Evolutionary conservation across 2,888 invertebrate genomes (phyloP), one percentile per base, ranked within the genome.

Genomic region (Dascillus cervinus): DNA sequence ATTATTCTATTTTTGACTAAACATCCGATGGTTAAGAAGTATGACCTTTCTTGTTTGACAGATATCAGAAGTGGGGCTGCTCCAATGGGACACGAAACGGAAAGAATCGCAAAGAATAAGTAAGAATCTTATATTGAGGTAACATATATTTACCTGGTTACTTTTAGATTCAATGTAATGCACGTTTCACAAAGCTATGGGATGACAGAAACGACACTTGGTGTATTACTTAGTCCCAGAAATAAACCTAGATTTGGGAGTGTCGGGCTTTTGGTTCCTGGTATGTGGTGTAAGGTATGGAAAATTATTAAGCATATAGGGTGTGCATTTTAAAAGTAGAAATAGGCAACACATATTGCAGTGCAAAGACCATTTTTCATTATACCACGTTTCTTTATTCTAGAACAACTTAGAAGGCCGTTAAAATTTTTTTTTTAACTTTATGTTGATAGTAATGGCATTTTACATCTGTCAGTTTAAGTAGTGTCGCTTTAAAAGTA

Each of bases 1-100:
- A 69, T 92, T 15, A 75, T 88, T 57, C 74, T 89, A 22, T 85
- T 90, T 56, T 62, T 94, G 38, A 81, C 84, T 1, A 89, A 90
- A 61, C 79, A 83, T 58, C 87, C 88, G 0, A 63, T 84, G 27
- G 81, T 86, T 2, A 69, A 75, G 22, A 72, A 82, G 37, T 89
- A 82, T 53, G 80, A 92, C 59, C 64, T 92, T 34, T 76, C 80
- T 0, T 78, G 76, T 5, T 56, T 92, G 3, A 70, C 74, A 49
- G 71, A 74, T 26, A 68, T 90, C 25, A 71, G 82, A 57, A 79
- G 79, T 50, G 90, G 88, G 1, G 91, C 91, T 2, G 90, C 91
- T 0, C 83, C 91, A 0, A 66, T 91, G 4, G 82, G 85, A 1
- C 72, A 71, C 49, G 80, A 82, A 39, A 73, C 83, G 37, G 78